A percentile compares a stretch with the other conserved stretches of the same genome.
These are phyloP conservation scores for Brachylomia viminalis DNA, from an alignment of 2,888 invertebrate species.

Conservation along the genomic window DNA sequence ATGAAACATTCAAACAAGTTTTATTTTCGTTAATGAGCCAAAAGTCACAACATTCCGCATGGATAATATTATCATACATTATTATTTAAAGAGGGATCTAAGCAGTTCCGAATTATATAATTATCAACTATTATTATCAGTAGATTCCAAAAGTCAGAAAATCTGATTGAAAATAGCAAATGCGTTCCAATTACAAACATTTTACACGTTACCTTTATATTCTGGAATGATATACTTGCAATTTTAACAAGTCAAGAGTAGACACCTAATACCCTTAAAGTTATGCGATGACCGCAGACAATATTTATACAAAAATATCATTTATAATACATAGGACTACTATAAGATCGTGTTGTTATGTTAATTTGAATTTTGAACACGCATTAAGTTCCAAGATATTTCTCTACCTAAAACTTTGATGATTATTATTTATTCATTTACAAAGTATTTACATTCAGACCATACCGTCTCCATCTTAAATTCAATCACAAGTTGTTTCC, in stretches of 20 bases:
- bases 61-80: slow-evolving; percentile 48
- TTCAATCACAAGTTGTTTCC: slow-evolving; percentile 87
- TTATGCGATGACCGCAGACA: slow-evolving; percentile 81
- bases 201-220: slow-evolving; percentile 62
- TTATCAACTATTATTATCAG: slow-evolving; percentile 38
- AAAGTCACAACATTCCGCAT: slow-evolving; percentile 30
- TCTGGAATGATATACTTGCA: slow-evolving; percentile 68
- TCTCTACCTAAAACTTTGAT: slow-evolving; percentile 75
- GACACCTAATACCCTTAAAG: slow-evolving; percentile 74
- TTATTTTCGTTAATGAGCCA: slow-evolving; percentile 38
- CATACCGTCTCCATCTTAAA: slow-evolving; percentile 75
- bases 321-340: slow-evolving; percentile 78
- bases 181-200: slow-evolving; percentile 37
- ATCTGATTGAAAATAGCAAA: slow-evolving; percentile 40
- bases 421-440: slow-evolving; percentile 72
- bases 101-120: slow-evolving; percentile 31
- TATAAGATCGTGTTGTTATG: slow-evolving; percentile 74
- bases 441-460: slow-evolving; percentile 82
- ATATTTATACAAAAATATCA: slow-evolving; percentile 89
- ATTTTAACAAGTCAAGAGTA: slow-evolving; percentile 52
- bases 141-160: slow-evolving; percentile 58
- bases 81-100: slow-evolving; percentile 21
- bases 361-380: slow-evolving; percentile 82
- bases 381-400: slow-evolving; percentile 77
- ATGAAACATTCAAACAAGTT: slow-evolving; percentile 39